Evolutionary conservation across 2,113 vertebrate genomes (phyloP).

Genomic region (Lamprotornis superbus): DNA sequence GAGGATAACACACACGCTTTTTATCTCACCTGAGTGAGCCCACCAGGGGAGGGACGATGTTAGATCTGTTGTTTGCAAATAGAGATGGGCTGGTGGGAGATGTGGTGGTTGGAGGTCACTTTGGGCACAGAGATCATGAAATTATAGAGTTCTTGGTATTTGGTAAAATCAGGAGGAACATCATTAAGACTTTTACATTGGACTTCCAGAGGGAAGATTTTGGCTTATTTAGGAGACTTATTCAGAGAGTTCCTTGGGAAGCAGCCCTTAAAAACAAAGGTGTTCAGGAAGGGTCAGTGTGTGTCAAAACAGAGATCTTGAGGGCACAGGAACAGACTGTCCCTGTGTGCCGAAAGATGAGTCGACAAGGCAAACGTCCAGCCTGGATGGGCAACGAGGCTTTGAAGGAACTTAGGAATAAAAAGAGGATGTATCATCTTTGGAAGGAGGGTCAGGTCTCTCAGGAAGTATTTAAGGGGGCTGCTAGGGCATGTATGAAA

Average conservation of each 20-base stretch:
- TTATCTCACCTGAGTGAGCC: background rate
- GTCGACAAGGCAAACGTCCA: background rate
- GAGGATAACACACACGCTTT: background rate
- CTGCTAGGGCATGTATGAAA: background rate
- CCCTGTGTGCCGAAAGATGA: background rate
- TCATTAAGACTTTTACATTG: background rate
- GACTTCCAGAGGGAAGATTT: background rate
- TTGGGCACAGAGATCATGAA: background rate
- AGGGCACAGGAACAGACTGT: background rate
- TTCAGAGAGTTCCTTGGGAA: background rate
- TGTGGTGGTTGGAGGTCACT: background rate
- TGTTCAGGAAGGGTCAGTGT: background rate
- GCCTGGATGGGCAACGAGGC: background rate
- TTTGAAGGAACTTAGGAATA: background rate
- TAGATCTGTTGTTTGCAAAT: background rate
- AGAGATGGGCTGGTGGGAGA: background rate
- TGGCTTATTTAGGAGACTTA: background rate
- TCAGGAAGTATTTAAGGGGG: background rate
- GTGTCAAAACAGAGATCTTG: background rate
- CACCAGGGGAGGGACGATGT: background rate
- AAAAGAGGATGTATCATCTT: background rate
- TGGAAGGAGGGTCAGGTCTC: background rate
- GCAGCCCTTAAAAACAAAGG: background rate
- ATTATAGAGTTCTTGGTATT: background rate
- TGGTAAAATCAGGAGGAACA: background rate